Conservation (phyloP, 1,140 invertebrate genomes). For the Trissolcus basalis region DNA sequence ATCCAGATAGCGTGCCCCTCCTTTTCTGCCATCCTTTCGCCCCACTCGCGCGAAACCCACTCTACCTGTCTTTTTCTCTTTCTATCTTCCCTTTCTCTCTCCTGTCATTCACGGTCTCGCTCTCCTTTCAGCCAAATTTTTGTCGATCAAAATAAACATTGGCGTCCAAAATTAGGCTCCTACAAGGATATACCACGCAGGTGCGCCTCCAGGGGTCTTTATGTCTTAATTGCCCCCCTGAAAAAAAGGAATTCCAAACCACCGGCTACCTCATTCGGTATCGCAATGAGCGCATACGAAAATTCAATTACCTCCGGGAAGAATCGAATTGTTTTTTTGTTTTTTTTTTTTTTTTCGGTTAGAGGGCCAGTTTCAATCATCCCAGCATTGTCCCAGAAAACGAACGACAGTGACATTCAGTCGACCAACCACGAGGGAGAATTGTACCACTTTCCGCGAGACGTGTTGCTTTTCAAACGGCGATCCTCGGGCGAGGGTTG, state of each 20-base stretch:
- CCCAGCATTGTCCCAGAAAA: constrained; percentile 32
- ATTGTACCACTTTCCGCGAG: constrained; percentile 20
- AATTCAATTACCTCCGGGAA: constrained; percentile 23
- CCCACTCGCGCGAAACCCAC: constrained; percentile 25
- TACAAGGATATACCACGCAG: constrained; percentile 13
- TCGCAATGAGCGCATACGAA: not conserved
- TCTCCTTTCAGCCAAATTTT: constrained; percentile 51
- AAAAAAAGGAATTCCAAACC: constrained; percentile 26
- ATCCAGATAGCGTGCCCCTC: constrained; percentile 61
- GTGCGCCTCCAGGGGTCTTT: constrained; percentile 5
- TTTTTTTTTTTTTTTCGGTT: too few relatives aligned
- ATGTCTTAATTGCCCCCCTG: constrained; percentile 13
- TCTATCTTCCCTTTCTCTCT: constrained; percentile 25
- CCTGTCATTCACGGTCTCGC: constrained; percentile 44
- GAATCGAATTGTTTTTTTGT: not conserved
- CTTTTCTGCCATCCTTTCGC: constrained; percentile 59
- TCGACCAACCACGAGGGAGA: constrained; percentile 33
- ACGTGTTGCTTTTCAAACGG: too few relatives aligned
- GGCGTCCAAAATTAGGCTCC: constrained; percentile 2
- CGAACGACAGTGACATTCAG: constrained; percentile 29
- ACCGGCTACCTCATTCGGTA: not conserved
- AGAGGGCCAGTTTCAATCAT: not conserved
- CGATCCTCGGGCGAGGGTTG: too few relatives aligned
- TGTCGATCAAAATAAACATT: not conserved
- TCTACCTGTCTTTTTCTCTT: constrained; percentile 36